Evolutionary conservation across 1,140 invertebrate genomes (phyloP).

Genomic region (Protaetia brevitarsis): DNA sequence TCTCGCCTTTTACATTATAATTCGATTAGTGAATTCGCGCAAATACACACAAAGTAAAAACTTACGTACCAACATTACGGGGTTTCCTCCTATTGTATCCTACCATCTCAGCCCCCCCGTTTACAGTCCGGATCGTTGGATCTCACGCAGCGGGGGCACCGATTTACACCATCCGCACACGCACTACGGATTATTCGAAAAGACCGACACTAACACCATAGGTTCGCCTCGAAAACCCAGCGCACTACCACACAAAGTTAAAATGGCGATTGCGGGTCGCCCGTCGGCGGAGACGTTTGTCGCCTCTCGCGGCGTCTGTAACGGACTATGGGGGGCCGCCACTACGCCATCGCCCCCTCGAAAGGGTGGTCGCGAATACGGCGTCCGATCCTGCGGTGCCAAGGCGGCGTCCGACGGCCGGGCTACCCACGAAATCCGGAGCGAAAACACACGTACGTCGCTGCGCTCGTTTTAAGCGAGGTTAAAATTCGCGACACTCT

Average conservation of each 20-base stretch:
- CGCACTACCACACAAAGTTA: constrained; percentile 8
- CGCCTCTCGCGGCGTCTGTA: background rate
- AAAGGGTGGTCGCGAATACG: background rate
- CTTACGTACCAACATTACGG: background rate
- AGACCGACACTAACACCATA: constrained; percentile 11
- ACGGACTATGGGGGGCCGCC: background rate
- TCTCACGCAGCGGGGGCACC: background rate
- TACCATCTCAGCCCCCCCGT: background rate
- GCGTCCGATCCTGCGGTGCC: background rate
- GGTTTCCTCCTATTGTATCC: background rate
- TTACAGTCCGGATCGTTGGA: background rate
- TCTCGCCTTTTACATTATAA: no score
- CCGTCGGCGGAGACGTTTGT: no score
- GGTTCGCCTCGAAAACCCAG: no score
- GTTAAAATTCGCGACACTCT: constrained; percentile 8
- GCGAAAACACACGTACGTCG: constrained; percentile 4
- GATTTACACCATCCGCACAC: constrained; percentile 11
- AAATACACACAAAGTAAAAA: background rate
- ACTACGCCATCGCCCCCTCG: constrained; percentile 5
- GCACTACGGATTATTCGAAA: background rate
- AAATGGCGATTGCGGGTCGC: constrained; percentile 1
- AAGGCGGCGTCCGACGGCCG: background rate
- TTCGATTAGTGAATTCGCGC: no score
- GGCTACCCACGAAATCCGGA: background rate
- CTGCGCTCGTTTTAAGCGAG: background rate